Evolutionary conservation across 37 sponge, comb jelly and placozoan species (phyloP), one percentile per base, ranked within the genome.

Genomic region (Spongilla lacustris): DNA sequence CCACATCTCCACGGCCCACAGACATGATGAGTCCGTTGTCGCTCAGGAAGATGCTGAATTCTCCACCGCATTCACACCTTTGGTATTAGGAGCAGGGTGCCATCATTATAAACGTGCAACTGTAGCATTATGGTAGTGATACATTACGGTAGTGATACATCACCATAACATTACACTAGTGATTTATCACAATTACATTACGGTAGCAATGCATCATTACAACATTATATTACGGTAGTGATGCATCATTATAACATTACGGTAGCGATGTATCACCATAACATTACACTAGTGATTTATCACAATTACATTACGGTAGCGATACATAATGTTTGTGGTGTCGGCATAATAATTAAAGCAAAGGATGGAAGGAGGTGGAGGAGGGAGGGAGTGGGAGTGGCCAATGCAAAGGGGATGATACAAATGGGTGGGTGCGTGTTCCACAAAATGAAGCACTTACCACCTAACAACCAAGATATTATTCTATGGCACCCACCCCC

Each of bases 21-120:
- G 95, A 86, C 96, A 98, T 89, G 58, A 95, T 81, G 35, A 98
- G 88, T 9, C 94, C 94, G 28, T 97, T 98, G 70, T 97, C 97
- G 79, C 79, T 98, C 22, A 93, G 73, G 58, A 98, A 97, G 50
- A 97, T 73, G 66, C 82, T 92, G 85, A 93, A 97, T 81, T 93
- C 94, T 49, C 94, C 94, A 2, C 97, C 97, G 89, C 97, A 96
- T 34, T 94, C 94, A 21, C 89, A 92, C 30, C 96, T 96, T 71
- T 25, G 38, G 19, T 14, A 21, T 67, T 30, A 81, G 2, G 8
- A 28, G 36, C 36, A 41, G 35, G 31, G 76, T n/a, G n/a, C n/a
- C n/a, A n/a, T n/a, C n/a, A n/a, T n/a, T n/a, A n/a, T n/a, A n/a
- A n/a, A n/a, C n/a, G n/a, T n/a, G n/a, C n/a, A n/a, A n/a, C n/a